Conservation (phyloP, 2,113 vertebrate species). For the Oxyruncus cristatus region DNA sequence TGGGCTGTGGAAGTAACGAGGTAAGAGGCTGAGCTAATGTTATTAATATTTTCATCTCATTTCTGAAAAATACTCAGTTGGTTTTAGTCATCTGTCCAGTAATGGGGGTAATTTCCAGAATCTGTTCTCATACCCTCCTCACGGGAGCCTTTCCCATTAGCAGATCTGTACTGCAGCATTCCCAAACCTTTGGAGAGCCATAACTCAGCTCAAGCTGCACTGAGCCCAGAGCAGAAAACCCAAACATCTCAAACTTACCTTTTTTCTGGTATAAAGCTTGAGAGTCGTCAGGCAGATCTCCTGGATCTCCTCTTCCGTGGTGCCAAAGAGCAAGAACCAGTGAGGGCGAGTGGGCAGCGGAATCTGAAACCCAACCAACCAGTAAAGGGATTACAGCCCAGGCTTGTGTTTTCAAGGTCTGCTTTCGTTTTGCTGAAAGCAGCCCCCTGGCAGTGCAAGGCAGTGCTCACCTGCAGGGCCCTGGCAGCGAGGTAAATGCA, state of each 20-base stretch:
- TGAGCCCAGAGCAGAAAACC: background rate
- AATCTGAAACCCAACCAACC: conserved; percentile 74
- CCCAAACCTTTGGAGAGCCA: background rate
- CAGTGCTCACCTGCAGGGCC: conserved; percentile 86
- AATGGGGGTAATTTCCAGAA: accelerated
- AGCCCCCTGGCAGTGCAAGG: background rate
- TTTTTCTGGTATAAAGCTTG: conserved; percentile 93
- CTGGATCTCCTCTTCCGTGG: conserved; percentile 91
- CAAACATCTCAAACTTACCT: conserved; percentile 68
- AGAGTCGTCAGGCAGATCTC: conserved; percentile 93
- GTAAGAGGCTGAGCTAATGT: background rate
- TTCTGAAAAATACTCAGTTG: background rate
- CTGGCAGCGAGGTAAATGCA: conserved; percentile 97
- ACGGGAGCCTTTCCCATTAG: background rate
- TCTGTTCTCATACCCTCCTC: background rate
- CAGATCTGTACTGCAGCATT: accelerated
- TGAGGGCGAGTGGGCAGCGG: conserved; percentile 90
- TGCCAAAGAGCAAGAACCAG: conserved; percentile 95
- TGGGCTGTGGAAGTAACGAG: conserved; percentile 77
- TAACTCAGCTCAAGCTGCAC: background rate
- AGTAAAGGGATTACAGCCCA: background rate
- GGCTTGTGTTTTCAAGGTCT: accelerated
- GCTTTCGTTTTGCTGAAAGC: accelerated
- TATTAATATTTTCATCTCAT: accelerated
- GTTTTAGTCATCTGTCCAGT: background rate